Evolutionary conservation across 1,140 invertebrate species (phyloP), one percentile per base, ranked within the genome.

Genomic region (Uloborus diversus): DNA sequence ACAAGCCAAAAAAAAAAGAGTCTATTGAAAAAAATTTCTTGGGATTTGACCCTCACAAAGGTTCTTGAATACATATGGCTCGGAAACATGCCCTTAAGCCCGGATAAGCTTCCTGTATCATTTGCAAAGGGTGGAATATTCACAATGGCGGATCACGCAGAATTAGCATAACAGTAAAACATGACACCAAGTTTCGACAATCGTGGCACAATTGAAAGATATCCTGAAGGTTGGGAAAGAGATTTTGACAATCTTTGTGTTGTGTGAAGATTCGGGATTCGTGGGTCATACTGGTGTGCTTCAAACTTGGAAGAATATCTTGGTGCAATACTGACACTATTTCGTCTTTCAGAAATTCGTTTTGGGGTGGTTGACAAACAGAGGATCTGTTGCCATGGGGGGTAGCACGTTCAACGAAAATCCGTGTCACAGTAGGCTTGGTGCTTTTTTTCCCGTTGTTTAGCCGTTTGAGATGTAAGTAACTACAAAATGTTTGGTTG

Each of bases 141-240:
- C 42, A 70, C 66, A 70, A 70, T 42, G 37, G 37, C 9, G 17
- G 37, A 57, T n/a, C 66, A 17, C 51, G 9, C 27, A 35, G 32
- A 56, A 70, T 70, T 70, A 70, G 66, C 66, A 70, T 70, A 57
- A 70, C 66, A 70, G 27, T 56, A 51, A 57, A 53, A 70, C 49
- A 57, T 33, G 57, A 53, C 66, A 56, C 66, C 66, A 33, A n/a
- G 49, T 20, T 5, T 20, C 30, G 51, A 20, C 27, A 51, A 28
- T 51, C 30, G 30, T 47, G 42, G 51, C 30, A 27, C 47, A n/a
- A 17, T 3, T 20, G 47, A 51, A 51, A 68, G 65, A n/a, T 68
- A 68, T n/a, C 37, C 27, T 3, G 32, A 68, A 51, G 51, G 62
- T 65, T n/a, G n/a, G n/a, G n/a, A 42, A 42, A 13, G 37, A 13